These are phyloP conservation scores for Chunga burmeisteri DNA, from an alignment of 2,113 vertebrate genomes.

Conservation along the genomic window DNA sequence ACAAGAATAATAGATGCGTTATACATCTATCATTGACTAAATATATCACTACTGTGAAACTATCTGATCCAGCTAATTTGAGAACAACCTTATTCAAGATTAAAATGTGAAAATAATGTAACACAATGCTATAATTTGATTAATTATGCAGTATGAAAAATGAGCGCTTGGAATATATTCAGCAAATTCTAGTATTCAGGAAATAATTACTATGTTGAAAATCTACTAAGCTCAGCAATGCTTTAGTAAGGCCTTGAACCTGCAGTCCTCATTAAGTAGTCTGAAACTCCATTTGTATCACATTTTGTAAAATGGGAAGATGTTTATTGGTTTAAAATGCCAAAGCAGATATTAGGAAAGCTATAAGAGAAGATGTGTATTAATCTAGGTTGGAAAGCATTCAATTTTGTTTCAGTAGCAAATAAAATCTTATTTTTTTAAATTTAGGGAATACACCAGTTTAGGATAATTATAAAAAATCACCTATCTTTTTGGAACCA, in stretches of 20 bases:
- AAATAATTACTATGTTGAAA: constrained; percentile 48
- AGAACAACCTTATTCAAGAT: constrained; percentile 27
- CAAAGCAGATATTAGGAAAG: not conserved
- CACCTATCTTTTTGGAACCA: not conserved
- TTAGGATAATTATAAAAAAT: not conserved
- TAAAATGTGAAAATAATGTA: constrained; percentile 49
- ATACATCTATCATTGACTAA: not conserved
- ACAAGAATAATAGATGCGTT: not conserved
- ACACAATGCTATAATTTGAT: constrained; percentile 49
- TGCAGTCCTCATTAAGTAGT: not conserved
- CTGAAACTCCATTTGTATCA: not conserved
- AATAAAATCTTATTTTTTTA: not conserved
- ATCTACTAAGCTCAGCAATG: constrained; percentile 34
- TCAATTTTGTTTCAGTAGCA: not conserved
- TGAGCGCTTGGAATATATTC: constrained; percentile 38
- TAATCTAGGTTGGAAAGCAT: not conserved
- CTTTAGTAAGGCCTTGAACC: not conserved
- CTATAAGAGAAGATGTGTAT: not conserved
- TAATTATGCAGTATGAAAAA: constrained; percentile 46
- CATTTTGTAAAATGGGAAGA: not conserved
- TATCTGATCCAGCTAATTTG: constrained; percentile 8
- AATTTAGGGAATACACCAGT: not conserved
- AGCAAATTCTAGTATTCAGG: constrained; percentile 24
- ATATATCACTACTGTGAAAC: not conserved
- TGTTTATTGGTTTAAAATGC: not conserved